These are phyloP conservation scores for Eira barbara DNA, from an alignment of 2,113 vertebrate species.

Conservation along the genomic window DNA sequence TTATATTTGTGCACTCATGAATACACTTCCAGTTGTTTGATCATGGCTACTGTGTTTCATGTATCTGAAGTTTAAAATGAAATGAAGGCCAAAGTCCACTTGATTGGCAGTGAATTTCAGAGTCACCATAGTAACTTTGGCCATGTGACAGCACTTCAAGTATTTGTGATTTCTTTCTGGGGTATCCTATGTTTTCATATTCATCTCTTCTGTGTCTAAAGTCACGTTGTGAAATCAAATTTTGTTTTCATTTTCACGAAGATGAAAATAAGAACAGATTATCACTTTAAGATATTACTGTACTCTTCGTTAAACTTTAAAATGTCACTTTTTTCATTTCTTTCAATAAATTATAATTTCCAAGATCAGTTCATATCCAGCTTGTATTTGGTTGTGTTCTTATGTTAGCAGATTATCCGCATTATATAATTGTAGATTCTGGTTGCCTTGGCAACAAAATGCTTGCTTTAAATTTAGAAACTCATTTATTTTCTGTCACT, in stretches of 20 bases:
- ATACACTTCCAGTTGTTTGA: neutral
- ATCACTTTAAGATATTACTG: slow-evolving; percentile 3
- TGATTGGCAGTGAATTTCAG: neutral
- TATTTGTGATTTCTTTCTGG: slow-evolving; percentile 18
- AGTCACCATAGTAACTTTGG: neutral
- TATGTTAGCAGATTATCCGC: slow-evolving; percentile 63
- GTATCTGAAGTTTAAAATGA: neutral
- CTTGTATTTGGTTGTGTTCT: slow-evolving; percentile 53
- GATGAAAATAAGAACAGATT: slow-evolving; percentile 28
- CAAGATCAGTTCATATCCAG: slow-evolving; percentile 44
- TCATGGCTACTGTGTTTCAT: neutral
- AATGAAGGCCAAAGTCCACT: neutral
- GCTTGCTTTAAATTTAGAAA: slow-evolving; percentile 80
- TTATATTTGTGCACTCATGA: neutral
- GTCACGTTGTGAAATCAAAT: neutral
- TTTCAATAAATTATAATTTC: slow-evolving; percentile 58
- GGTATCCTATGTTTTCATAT: neutral
- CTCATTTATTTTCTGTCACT: slow-evolving; percentile 82
- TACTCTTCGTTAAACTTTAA: neutral
- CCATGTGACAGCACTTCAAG: neutral
- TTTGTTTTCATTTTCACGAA: neutral
- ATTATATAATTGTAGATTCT: slow-evolving; percentile 77
- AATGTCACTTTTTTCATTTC: slow-evolving; percentile 30
- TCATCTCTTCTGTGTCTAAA: neutral
- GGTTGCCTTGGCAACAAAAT: slow-evolving; percentile 77